Conservation (phyloP, 2,797 vertebrate genomes). For the Halcyon leucocephala region DNA sequence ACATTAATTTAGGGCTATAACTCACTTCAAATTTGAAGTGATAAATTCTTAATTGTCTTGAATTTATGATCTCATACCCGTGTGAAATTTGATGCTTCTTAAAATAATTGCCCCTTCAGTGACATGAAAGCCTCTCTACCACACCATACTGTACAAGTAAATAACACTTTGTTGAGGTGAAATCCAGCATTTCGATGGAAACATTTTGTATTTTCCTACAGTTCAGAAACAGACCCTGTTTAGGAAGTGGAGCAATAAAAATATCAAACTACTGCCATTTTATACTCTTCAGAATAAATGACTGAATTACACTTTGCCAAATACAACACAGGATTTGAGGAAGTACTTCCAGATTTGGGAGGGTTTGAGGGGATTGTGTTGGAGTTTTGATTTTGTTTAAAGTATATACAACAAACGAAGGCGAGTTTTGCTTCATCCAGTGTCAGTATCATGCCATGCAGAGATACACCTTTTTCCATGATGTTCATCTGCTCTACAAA, state of each 20-base stretch:
- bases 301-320: neutral
- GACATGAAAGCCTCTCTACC: neutral
- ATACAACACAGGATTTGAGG: neutral
- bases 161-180: neutral
- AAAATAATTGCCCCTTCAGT: neutral
- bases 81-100: neutral
- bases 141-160: neutral
- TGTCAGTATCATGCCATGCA: neutral
- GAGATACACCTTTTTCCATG: neutral
- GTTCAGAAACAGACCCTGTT: conserved; percentile 14
- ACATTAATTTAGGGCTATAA: neutral
- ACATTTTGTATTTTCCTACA: conserved; percentile 9
- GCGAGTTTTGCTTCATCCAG: neutral
- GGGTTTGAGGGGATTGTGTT: neutral
- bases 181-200: conserved; percentile 38
- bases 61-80: neutral
- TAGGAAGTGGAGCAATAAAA: conserved; percentile 19
- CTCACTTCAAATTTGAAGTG: neutral
- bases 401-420: neutral
- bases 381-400: neutral
- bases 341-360: neutral
- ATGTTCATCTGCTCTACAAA: neutral
- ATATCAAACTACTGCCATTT: conserved; percentile 32
- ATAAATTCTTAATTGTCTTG: neutral
- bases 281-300: neutral